Base-by-base conservation (phyloP, 1,140 invertebrate genomes). In the Charaxes varanes region DNA sequence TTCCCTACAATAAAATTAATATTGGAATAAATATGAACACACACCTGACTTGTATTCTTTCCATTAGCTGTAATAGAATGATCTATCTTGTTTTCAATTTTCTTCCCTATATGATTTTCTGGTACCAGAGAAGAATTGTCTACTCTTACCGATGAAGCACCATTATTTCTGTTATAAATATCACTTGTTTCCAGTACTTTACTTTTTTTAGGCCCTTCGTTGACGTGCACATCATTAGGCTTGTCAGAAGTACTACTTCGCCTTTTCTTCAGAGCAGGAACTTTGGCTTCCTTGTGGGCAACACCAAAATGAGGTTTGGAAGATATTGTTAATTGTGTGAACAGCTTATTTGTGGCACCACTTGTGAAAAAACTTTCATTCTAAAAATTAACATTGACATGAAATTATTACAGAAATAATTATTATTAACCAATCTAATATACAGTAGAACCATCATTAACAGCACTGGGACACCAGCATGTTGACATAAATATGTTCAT, bases 241-340 rank as follows among this genome's bases (percentile, higher is more conserved):
- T 80, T 83, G 33, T 83, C 79, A 2, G 79, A 80, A 6, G 79
- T 79, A 42, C 79, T 83, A 31, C 76, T 69, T 24, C 79, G 46
- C 36, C 79, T 59, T 50, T 80, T 80, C 41, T 83, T 83, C 5
- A 73, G 43, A 3, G 67, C 79, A 8, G 73, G 76, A 13, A 72
- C 33, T 60, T 76, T 80, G 19, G 55, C 34, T 24, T 83, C 74
- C 26, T 80, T 80, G 4, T 74, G 65, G 41, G 46, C 31, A 22
- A 44, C 35, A 56, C 51, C 50, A 45, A 66, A 56, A 31, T 65
- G 58, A 11, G 67, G 55, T 27, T 79, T 83, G 7, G 79, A 61
- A 11, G 74, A 83, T 54, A 83, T 83, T 43, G 79, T 83, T 28
- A 83, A 38, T 35, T 83, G 79, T 32, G 70, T 80, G 19, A 78